These are phyloP conservation scores for Phalacrocorax aristotelis DNA, from an alignment of 2,113 vertebrate species.

Conservation along the genomic window DNA sequence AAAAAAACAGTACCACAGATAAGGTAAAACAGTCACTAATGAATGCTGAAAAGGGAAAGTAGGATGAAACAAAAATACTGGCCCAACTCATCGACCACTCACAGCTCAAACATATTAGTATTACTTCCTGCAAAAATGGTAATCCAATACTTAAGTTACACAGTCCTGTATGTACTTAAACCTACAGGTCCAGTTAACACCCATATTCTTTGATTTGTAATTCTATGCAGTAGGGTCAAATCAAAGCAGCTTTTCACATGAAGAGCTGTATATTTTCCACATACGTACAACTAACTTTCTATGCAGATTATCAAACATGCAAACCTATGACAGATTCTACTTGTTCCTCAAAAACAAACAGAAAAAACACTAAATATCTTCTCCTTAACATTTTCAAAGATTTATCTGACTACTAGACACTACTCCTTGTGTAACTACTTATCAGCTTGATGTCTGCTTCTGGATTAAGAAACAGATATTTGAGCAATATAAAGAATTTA, in stretches of 20 bases:
- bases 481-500: background rate
- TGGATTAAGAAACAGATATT: background rate
- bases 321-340: slow-evolving; percentile 27
- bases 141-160: slow-evolving; percentile 65
- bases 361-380: background rate
- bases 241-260: slow-evolving; percentile 6
- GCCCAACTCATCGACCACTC: background rate
- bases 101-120: slow-evolving; percentile 16
- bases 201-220: slow-evolving; percentile 39
- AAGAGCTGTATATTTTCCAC: slow-evolving; percentile 28
- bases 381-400: background rate
- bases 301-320: slow-evolving; percentile 15
- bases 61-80: slow-evolving; percentile 28
- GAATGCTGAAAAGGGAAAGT: background rate
- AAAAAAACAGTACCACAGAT: background rate
- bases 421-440: background rate
- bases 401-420: background rate
- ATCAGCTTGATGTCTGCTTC: background rate
- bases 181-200: slow-evolving; percentile 55
- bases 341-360: slow-evolving; percentile 9
- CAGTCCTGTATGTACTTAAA: slow-evolving; percentile 63
- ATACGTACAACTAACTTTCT: background rate
- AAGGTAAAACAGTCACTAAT: background rate
- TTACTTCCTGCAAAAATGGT: slow-evolving; percentile 60
- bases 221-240: slow-evolving; percentile 33